Percentiles rank a stretch among this genome's conserved stretches.
These are phyloP conservation scores for Protonibea diacanthus DNA, from an alignment of 2,797 vertebrate genomes.

Conservation along the genomic window DNA sequence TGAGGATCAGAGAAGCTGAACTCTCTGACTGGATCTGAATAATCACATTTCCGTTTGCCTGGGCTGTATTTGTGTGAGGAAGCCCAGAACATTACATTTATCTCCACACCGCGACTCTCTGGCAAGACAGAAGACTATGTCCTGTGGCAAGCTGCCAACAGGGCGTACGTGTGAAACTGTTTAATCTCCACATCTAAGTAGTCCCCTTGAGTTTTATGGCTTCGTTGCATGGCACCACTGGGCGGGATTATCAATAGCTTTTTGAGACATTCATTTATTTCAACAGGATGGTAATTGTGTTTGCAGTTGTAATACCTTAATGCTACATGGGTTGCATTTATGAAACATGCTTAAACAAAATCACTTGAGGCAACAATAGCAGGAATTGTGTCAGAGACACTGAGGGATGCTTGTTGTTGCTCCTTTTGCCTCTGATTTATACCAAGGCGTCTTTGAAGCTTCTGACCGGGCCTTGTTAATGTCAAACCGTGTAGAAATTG, in stretches of 20 bases:
- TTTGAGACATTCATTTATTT: constrained; percentile 11
- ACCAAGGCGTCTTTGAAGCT: constrained; percentile 27
- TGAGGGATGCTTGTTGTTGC: constrained; percentile 34
- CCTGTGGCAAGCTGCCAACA: constrained; percentile 64
- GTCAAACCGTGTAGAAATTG: constrained; percentile 47
- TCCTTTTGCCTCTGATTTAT: constrained; percentile 12
- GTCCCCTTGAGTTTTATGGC: constrained; percentile 52
- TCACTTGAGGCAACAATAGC: constrained; percentile 12
- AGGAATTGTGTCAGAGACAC: constrained; percentile 27
- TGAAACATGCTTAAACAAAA: constrained; percentile 15
- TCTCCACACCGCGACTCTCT: constrained; percentile 44
- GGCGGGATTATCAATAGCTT: constrained; percentile 39
- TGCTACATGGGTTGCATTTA: constrained; percentile 6
- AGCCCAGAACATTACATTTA: constrained; percentile 49
- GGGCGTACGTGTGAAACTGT: constrained; percentile 46
- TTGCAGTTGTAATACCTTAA: constrained; percentile 4
- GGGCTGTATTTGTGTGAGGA: constrained; percentile 40
- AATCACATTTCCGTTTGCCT: constrained; percentile 51
- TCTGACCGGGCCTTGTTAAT: constrained; percentile 48
- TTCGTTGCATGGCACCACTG: constrained; percentile 18
- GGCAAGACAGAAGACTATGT: constrained; percentile 58
- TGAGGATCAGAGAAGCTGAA: constrained; percentile 24
- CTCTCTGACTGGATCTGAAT: constrained; percentile 36
- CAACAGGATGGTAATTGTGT: constrained; percentile 17
- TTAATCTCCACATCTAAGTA: constrained; percentile 59